phyloP scores from a whole-genome alignment of 2,797 vertebrate genomes.

The Rhincodon typus region DNA sequence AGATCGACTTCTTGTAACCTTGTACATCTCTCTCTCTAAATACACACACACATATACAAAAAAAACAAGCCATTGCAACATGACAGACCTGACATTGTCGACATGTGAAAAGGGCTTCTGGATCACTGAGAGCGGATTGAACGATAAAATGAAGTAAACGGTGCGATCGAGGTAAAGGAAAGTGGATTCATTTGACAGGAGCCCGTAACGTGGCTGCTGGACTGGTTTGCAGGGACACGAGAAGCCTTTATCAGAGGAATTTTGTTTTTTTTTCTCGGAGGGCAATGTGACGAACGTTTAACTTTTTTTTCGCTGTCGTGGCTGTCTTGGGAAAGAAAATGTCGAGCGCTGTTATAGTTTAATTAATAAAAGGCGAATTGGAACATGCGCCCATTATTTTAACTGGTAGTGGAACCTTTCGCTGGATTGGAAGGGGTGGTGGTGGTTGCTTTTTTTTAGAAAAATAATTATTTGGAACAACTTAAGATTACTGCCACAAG shows the following conservation, averaged over 20 bases:
- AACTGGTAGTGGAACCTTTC: background rate
- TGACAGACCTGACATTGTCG: slow-evolving; percentile 25
- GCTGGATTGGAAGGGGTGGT: background rate
- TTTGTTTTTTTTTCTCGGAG: background rate
- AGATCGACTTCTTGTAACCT: too few relatives aligned
- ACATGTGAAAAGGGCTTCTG: background rate
- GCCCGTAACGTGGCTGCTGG: slow-evolving; percentile 27
- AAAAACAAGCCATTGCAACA: background rate
- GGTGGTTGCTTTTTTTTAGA: background rate
- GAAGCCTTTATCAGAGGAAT: background rate
- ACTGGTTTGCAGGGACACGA: background rate
- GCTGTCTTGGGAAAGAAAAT: background rate
- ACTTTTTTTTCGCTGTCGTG: background rate
- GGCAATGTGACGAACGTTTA: background rate
- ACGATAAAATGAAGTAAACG: background rate
- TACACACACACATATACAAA: background rate
- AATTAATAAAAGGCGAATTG: background rate
- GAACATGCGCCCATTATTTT: slow-evolving; percentile 25
- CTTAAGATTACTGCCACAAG: background rate
- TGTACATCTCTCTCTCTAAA: too few relatives aligned
- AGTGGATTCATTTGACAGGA: slow-evolving; percentile 24
- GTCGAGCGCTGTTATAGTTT: background rate
- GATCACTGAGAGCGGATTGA: slow-evolving; percentile 1
- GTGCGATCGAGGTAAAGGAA: background rate
- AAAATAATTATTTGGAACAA: background rate